These are phyloP conservation scores for Nesidiocoris tenuis DNA, from an alignment of 2,888 invertebrate genomes.

Conservation along the genomic window DNA sequence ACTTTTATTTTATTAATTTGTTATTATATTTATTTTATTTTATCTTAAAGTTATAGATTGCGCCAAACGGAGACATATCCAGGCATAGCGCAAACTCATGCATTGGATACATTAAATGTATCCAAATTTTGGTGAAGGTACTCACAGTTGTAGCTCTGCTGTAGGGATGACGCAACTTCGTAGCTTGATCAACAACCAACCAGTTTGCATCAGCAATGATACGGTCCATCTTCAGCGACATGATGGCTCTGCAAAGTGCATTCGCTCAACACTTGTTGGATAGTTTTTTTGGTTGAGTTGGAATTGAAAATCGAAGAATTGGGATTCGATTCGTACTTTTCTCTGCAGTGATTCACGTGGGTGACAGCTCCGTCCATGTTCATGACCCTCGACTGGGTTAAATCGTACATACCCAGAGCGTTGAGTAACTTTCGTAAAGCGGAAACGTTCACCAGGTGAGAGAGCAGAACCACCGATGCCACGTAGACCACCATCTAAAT, in stretches of 20 bases:
- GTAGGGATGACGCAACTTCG: constrained; percentile 38
- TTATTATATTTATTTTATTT: no score
- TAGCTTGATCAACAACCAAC: constrained; percentile 40
- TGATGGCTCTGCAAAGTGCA: constrained; percentile 36
- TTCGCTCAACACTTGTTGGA: no score
- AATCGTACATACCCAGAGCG: constrained; percentile 37
- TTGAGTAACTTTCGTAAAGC: constrained; percentile 8
- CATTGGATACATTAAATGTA: no score
- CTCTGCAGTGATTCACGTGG: constrained; percentile 30
- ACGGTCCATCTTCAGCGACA: constrained; percentile 43
- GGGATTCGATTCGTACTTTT: constrained; percentile 25
- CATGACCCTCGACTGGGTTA: constrained; percentile 19
- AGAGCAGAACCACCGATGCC: constrained; percentile 19
- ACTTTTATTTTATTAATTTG: no score
- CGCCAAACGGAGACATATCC: no score
- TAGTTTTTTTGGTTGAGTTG: no score
- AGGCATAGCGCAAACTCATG: no score
- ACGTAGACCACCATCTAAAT: neutral
- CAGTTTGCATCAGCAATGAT: constrained; percentile 45
- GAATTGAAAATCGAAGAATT: no score
- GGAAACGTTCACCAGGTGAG: constrained; percentile 27
- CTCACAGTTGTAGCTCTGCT: constrained; percentile 10
- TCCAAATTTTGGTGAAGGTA: no score
- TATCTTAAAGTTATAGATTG: no score
- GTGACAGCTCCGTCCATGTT: constrained; percentile 37